Conservation (phyloP, 2,888 invertebrate genomes). For the Mythimna impura region DNA sequence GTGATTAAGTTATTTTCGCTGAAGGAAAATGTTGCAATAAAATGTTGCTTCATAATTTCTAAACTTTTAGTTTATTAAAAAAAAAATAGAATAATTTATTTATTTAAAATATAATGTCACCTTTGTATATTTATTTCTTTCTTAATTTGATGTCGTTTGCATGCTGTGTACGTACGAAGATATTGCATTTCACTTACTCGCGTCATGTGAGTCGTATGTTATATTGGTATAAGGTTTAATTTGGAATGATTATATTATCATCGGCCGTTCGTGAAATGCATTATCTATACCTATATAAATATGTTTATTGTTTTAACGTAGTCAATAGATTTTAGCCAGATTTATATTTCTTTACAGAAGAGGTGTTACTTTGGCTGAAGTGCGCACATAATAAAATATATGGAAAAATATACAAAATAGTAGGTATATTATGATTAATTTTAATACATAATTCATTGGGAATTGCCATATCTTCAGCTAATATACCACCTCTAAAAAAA, state of each 20-base stretch:
- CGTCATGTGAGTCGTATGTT: neutral
- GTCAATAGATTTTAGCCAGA: conserved; percentile 38
- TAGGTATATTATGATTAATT: conserved; percentile 34
- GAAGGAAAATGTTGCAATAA: conserved; percentile 58
- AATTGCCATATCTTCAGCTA: conserved; percentile 53
- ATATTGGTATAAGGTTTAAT: neutral
- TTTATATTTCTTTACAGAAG: conserved; percentile 52
- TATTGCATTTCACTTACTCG: conserved; percentile 6
- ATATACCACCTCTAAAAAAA: conserved; percentile 49
- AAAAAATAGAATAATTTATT: neutral
- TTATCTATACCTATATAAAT: conserved; percentile 5
- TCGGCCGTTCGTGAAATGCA: neutral
- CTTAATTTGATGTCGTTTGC: conserved; percentile 51
- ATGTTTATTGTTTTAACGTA: conserved; percentile 21
- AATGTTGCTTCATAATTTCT: conserved; percentile 25
- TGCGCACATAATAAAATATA: conserved; percentile 43
- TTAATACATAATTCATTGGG: conserved; percentile 23
- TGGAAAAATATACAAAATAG: conserved; percentile 36
- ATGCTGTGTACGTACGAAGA: conserved; percentile 28
- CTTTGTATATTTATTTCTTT: conserved; percentile 5
- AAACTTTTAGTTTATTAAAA: neutral
- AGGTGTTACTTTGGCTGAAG: conserved; percentile 56
- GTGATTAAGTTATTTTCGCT: conserved; percentile 48
- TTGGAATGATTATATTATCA: neutral
- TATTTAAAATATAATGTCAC: neutral